A percentile compares a stretch with the other conserved stretches of the same genome.
Evolutionary conservation across 2,888 invertebrate species (phyloP).

Genomic region (Eugnorisma glareosa): DNA sequence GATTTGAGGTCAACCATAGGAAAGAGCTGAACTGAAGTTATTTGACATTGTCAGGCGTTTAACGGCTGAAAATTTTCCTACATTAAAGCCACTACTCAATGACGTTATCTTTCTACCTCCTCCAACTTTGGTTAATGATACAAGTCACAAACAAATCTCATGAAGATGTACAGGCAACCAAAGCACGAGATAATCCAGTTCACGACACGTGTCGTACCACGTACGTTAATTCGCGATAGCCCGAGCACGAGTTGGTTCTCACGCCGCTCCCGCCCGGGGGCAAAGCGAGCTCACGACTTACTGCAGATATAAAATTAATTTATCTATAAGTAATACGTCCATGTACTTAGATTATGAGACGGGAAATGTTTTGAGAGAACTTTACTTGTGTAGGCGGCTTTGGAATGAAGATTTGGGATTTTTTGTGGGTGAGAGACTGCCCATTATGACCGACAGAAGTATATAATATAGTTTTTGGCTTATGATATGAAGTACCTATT

Average conservation of each 20-base stretch:
- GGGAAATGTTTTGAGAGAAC: conserved; percentile 47
- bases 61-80: background rate
- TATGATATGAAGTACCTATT: background rate
- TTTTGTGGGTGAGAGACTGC: background rate
- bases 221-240: conserved; percentile 69
- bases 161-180: conserved; percentile 55
- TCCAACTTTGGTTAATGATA: conserved; percentile 29
- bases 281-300: conserved; percentile 86
- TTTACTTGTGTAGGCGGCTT: conserved; percentile 51
- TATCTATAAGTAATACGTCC: conserved; percentile 86
- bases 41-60: background rate
- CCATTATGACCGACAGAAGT: background rate
- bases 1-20: background rate
- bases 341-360: conserved; percentile 65
- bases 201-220: conserved; percentile 70
- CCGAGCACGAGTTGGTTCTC: conserved; percentile 81
- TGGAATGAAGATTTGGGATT: conserved; percentile 23
- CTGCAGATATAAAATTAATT: conserved; percentile 89
- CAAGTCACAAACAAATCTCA: conserved; percentile 41
- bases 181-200: conserved; percentile 65
- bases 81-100: background rate
- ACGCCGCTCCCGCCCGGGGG: conserved; percentile 88
- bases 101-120: background rate
- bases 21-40: background rate
- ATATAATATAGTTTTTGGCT: background rate